Percentiles rank a stretch among this genome's conserved stretches.
These are phyloP conservation scores for Meliscaeva auricollis DNA, from an alignment of 2,888 invertebrate species.

Conservation along the genomic window DNA sequence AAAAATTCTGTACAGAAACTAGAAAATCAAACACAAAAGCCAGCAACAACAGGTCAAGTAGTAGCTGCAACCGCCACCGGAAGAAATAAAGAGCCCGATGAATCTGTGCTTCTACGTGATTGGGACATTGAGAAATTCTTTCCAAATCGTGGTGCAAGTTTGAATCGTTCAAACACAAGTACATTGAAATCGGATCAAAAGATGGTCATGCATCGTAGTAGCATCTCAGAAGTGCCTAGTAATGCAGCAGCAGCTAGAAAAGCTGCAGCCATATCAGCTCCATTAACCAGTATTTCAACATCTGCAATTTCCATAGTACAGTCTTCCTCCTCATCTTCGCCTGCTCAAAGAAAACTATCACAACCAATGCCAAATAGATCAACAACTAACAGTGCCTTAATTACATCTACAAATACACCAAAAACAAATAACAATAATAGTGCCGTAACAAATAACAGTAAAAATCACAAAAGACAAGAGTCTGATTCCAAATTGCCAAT, in stretches of 20 bases:
- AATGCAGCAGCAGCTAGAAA: conserved; percentile 74
- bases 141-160: conserved; percentile 84
- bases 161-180: conserved; percentile 83
- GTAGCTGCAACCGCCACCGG: no score
- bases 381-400: conserved; percentile 71
- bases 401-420: conserved; percentile 81
- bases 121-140: conserved; percentile 96
- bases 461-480: conserved; percentile 89
- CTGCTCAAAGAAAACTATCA: conserved; percentile 71
- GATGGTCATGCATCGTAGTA: conserved; percentile 80
- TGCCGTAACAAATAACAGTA: conserved; percentile 84
- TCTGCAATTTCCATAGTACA: conserved; percentile 57
- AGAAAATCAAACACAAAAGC: conserved; percentile 82
- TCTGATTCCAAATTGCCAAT: conserved; percentile 89
- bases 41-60: conserved; percentile 81
- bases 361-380: conserved; percentile 72
- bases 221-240: conserved; percentile 80
- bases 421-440: conserved; percentile 78
- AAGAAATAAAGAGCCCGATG: conserved; percentile 85
- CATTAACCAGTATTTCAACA: conserved; percentile 78
- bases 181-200: conserved; percentile 82
- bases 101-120: conserved; percentile 92
- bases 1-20: conserved; percentile 82
- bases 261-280: conserved; percentile 64
- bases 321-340: conserved; percentile 58